Percentiles rank a stretch among this genome's conserved stretches.
phyloP scores from a whole-genome alignment of 2,888 invertebrate species.

The Ametastegia equiseti region DNA sequence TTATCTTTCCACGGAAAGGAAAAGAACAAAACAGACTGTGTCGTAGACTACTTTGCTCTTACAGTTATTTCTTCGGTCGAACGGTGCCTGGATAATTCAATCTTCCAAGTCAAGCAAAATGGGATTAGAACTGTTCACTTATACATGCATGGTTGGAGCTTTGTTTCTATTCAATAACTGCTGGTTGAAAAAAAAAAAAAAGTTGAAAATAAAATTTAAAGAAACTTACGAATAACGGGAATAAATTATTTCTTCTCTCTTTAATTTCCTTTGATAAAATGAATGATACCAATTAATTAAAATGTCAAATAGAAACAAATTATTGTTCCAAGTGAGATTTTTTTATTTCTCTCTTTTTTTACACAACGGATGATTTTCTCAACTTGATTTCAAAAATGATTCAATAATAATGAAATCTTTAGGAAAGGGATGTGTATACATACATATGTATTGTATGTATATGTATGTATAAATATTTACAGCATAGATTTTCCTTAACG shows the following conservation, averaged over 20 bases:
- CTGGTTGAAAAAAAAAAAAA: neutral
- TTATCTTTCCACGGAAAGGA: neutral
- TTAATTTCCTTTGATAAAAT: neutral
- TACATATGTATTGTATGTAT: neutral
- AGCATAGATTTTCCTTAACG: slow-evolving; percentile 30
- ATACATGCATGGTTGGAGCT: neutral
- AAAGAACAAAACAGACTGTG: neutral
- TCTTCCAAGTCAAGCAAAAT: neutral
- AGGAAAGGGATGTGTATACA: neutral
- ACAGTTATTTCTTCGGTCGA: neutral
- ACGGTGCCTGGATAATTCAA: slow-evolving; percentile 2
- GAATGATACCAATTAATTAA: neutral
- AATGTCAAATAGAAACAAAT: slow-evolving; percentile 6
- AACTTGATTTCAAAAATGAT: slow-evolving; percentile 7
- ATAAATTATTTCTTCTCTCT: slow-evolving; percentile 2
- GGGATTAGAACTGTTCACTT: neutral
- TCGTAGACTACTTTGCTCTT: neutral
- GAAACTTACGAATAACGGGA: no score
- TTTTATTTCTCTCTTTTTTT: neutral
- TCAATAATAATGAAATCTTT: slow-evolving; percentile 2
- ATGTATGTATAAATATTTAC: neutral
- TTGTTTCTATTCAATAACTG: neutral
- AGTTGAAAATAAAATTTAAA: no score
- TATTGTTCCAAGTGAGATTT: slow-evolving; percentile 13
- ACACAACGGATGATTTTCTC: neutral